Evolutionary conservation across 2,888 invertebrate genomes (phyloP).

Genomic region (Cerastis leucographa): DNA sequence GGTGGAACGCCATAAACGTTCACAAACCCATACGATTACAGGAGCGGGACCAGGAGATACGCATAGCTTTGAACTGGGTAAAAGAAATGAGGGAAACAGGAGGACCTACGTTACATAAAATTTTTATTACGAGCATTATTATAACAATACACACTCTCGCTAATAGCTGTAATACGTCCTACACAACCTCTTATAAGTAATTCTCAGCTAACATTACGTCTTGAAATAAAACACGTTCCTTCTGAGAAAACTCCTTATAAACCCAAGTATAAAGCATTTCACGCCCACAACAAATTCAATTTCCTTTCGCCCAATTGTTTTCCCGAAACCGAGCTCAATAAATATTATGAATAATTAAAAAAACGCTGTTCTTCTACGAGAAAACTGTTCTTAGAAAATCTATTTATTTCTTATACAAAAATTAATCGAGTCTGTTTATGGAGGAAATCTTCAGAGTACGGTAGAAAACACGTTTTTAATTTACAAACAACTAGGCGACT

Average conservation of each 20-base stretch:
- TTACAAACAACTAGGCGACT: slow-evolving; percentile 69
- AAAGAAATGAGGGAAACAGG: background rate
- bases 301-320: slow-evolving; percentile 55
- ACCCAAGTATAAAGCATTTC: slow-evolving; percentile 16
- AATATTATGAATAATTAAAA: slow-evolving; percentile 67
- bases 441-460: slow-evolving; percentile 66
- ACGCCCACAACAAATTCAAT: slow-evolving; percentile 59
- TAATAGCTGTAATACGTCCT: background rate
- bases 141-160: background rate
- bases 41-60: background rate
- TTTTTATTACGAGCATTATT: background rate
- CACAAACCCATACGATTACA: slow-evolving; percentile 28
- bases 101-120: background rate
- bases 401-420: slow-evolving; percentile 63
- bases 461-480: slow-evolving; percentile 77
- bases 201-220: slow-evolving; percentile 8
- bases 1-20: slow-evolving; percentile 24
- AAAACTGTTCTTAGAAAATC: slow-evolving; percentile 51
- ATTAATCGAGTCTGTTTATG: slow-evolving; percentile 67
- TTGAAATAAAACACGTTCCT: slow-evolving; percentile 29
- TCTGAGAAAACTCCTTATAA: slow-evolving; percentile 16
- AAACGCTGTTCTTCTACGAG: slow-evolving; percentile 41
- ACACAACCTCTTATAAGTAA: background rate
- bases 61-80: slow-evolving; percentile 14
- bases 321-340: slow-evolving; percentile 49